Percentiles rank a stretch among this genome's conserved stretches.
Evolutionary conservation across 2,797 vertebrate genomes (phyloP).

Genomic region (Ispidina lecontei): DNA sequence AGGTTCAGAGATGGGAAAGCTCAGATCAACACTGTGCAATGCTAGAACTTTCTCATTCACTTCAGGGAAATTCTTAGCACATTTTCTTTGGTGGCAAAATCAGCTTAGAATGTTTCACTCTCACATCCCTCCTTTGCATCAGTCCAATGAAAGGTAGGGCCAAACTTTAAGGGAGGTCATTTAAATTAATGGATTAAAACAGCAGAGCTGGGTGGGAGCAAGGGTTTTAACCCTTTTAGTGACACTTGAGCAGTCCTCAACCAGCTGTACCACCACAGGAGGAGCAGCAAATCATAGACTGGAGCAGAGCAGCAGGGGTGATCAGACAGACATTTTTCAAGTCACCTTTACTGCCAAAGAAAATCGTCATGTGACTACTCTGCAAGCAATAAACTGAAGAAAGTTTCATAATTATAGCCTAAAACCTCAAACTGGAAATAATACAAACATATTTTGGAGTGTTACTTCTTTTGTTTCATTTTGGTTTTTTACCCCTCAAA

Average conservation of each 20-base stretch:
- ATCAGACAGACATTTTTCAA: background rate
- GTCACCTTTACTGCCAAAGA: background rate
- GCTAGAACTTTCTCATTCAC: background rate
- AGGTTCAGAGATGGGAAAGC: background rate
- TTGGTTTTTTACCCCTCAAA: background rate
- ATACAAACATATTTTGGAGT: background rate
- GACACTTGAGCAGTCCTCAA: background rate
- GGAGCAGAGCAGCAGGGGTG: background rate
- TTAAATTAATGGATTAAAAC: background rate
- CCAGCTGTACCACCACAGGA: background rate
- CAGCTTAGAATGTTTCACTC: background rate
- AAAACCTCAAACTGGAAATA: constrained; percentile 1
- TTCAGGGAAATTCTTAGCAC: background rate
- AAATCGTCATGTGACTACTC: background rate
- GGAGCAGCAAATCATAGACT: background rate
- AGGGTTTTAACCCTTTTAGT: background rate
- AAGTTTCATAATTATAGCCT: background rate
- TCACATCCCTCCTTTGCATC: background rate
- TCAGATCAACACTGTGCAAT: background rate
- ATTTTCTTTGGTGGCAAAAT: background rate
- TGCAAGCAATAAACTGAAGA: background rate
- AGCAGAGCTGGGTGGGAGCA: background rate
- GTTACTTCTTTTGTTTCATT: background rate
- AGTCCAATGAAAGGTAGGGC: background rate
- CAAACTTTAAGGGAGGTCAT: background rate